These are phyloP conservation scores for Lasius platythorax DNA, from an alignment of 2,888 invertebrate species.

Conservation along the genomic window DNA sequence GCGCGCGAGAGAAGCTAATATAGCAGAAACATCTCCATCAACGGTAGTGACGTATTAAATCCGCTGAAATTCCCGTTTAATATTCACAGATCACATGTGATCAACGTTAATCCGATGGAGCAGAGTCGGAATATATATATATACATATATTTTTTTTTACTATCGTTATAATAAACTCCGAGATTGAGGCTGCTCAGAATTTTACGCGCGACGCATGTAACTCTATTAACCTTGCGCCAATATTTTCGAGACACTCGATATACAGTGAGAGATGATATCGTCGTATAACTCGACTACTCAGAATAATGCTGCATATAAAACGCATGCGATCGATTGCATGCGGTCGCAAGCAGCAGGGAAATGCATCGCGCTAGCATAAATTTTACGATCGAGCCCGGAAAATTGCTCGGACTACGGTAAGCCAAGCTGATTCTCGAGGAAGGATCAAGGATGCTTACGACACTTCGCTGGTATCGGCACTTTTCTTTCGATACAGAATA, in stretches of 20 bases:
- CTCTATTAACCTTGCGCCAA: slow-evolving; percentile 39
- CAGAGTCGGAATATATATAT: background rate
- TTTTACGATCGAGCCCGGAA: slow-evolving; percentile 75
- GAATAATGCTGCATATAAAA: slow-evolving; percentile 45
- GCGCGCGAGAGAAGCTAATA: slow-evolving; percentile 36
- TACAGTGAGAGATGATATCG: slow-evolving; percentile 20
- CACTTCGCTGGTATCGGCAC: background rate
- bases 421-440: slow-evolving; percentile 45
- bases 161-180: slow-evolving; percentile 27
- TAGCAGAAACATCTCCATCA: slow-evolving; percentile 44
- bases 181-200: slow-evolving; percentile 30
- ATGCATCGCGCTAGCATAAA: slow-evolving; percentile 73
- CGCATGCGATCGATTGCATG: slow-evolving; percentile 43
- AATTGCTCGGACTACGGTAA: slow-evolving; percentile 72
- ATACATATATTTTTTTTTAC: slow-evolving; percentile 14
- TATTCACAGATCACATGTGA: slow-evolving; percentile 45
- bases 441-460: slow-evolving; percentile 13
- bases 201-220: slow-evolving; percentile 16
- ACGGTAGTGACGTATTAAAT: slow-evolving; percentile 41
- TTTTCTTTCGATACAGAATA: slow-evolving; percentile 3
- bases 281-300: slow-evolving; percentile 40
- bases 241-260: slow-evolving; percentile 39
- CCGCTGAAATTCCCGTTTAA: slow-evolving; percentile 36
- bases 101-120: slow-evolving; percentile 21
- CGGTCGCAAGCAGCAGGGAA: slow-evolving; percentile 30